Base-by-base conservation (phyloP, 2,888 invertebrate species). In the Acronicta aceris region DNA sequence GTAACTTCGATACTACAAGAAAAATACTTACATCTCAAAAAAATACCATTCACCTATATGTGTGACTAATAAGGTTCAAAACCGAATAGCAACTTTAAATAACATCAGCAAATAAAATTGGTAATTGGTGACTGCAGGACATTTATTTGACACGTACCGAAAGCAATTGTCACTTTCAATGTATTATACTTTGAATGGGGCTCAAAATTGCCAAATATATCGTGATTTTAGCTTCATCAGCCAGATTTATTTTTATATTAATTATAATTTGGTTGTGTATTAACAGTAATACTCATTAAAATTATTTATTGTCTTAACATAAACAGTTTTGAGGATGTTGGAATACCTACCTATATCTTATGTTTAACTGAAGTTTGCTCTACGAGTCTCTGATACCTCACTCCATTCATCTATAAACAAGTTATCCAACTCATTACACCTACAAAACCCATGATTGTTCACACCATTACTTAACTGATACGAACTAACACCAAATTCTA, bases 61-160 rank as follows among this genome's bases (percentile, higher is more conserved):
- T 25, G 0, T 0, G 0, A 13, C 0, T 1, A n/a, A 46, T 76
- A 84, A 65, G 56, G 78, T 71, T 79, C 36, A 78, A 59, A 71
- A 41, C 85, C 2, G 47, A 43, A 50, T 56, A 59, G n/a, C 53
- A 59, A 48, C 33, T n/a, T 0, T 0, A 1, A 15, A 57, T 17
- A 41, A 25, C 8, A 60, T 27, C 5, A 55, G 53, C 30, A 36
- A 42, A 52, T 9, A 33, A 48, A 42, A 8, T 62, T 81, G 66
- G 83, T 82, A 73, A 81, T 83, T 78, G 74, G 75, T 84, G 84
- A 83, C 86, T 88, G 81, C 86, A 82, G 89, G 89, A 88, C 85
- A 86, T 88, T 85, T 86, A 89, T 91, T 93, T 88, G 91, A 90
- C 91, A 89, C 89, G 90, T 86, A 86, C 89, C 87, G 87, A 89